Percentiles rank a stretch among this genome's conserved stretches.
phyloP scores from a whole-genome alignment of 2,113 vertebrate species.

The Rafetus swinhoei region DNA sequence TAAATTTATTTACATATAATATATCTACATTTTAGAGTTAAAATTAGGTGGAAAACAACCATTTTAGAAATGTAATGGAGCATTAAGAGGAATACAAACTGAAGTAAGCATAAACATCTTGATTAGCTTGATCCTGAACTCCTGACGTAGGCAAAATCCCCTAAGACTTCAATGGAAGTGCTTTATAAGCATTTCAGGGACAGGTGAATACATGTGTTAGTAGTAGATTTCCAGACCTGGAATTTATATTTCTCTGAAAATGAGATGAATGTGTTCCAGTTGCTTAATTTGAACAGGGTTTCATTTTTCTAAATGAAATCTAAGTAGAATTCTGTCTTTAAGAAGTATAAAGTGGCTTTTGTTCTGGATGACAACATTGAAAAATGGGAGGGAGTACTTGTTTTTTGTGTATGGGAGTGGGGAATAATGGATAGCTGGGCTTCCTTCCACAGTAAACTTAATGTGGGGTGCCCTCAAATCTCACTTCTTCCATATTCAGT shows the following conservation, averaged over 20 bases:
- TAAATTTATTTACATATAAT: background rate
- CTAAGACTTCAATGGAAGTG: background rate
- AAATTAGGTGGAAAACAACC: background rate
- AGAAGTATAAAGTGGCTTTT: background rate
- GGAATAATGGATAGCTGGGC: background rate
- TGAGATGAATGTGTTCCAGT: background rate
- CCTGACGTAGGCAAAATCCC: conserved; percentile 5
- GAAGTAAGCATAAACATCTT: background rate
- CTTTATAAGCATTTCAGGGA: background rate
- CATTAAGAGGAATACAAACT: background rate
- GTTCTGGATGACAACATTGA: background rate
- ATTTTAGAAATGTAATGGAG: background rate
- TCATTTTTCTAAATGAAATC: background rate
- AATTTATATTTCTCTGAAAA: conserved; percentile 19
- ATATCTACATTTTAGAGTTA: background rate
- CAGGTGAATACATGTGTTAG: background rate
- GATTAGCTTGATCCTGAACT: background rate
- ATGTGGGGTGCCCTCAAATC: background rate
- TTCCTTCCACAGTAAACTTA: background rate
- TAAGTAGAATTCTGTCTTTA: background rate
- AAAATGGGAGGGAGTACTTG: background rate
- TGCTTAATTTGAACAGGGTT: conserved; percentile 28
- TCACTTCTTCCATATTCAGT: background rate
- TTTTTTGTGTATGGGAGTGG: background rate
- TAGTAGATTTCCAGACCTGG: conserved; percentile 38